Evolutionary conservation across 2,888 invertebrate genomes (phyloP).

Genomic region (Limnephilus marmoratus): DNA sequence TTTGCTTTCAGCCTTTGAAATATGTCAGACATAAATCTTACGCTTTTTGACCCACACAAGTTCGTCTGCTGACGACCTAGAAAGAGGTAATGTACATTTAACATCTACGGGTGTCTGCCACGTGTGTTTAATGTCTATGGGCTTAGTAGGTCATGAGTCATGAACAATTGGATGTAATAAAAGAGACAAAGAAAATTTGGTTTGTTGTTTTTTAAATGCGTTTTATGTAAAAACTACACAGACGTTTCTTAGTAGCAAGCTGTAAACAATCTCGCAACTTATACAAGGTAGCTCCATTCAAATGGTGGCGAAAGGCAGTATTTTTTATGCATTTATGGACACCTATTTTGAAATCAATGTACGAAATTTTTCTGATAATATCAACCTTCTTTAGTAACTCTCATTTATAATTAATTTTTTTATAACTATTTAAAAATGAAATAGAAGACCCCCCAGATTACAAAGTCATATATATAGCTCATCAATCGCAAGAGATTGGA

Average conservation of each 20-base stretch:
- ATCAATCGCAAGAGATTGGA: too few relatives aligned
- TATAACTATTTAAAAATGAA: too few relatives aligned
- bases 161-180: not conserved
- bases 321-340: too few relatives aligned
- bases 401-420: too few relatives aligned
- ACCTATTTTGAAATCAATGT: too few relatives aligned
- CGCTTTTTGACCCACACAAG: constrained; percentile 30
- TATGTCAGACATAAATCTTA: constrained; percentile 55
- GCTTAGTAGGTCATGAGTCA: constrained; percentile 36
- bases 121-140: constrained; percentile 25
- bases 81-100: constrained; percentile 25
- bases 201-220: not conserved
- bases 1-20: constrained; percentile 46
- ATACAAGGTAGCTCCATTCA: too few relatives aligned
- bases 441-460: too few relatives aligned
- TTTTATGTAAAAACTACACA: not conserved
- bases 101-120: constrained; percentile 17
- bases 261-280: too few relatives aligned
- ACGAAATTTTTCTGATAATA: too few relatives aligned
- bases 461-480: too few relatives aligned
- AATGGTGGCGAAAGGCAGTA: too few relatives aligned
- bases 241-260: not conserved
- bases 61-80: constrained; percentile 37
- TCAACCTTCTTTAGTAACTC: too few relatives aligned
- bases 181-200: not conserved